Evolutionary conservation across 2,113 vertebrate genomes (phyloP).

Genomic region (Gila orcuttii): DNA sequence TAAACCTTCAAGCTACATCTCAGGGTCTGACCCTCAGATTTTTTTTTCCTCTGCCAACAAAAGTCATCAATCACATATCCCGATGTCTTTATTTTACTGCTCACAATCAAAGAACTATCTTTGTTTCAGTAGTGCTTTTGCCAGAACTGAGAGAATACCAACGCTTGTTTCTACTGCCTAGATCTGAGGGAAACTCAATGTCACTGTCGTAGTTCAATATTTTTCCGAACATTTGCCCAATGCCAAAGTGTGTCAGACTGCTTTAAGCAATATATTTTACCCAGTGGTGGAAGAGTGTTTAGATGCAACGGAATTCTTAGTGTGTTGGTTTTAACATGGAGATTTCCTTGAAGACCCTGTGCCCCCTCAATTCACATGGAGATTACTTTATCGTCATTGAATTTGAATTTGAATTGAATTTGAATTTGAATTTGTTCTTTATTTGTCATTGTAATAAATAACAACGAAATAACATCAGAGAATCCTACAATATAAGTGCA

Average conservation of each 20-base stretch:
- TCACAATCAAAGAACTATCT: constrained; percentile 24
- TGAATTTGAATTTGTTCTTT: no score
- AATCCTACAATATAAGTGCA: no score
- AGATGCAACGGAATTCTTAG: constrained; percentile 41
- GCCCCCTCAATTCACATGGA: constrained; percentile 53
- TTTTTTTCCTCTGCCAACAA: constrained; percentile 41
- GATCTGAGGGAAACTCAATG: constrained; percentile 41
- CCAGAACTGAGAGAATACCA: constrained; percentile 44
- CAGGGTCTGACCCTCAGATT: constrained; percentile 47
- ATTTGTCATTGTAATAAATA: no score
- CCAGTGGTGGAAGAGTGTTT: constrained; percentile 56
- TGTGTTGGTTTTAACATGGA: constrained; percentile 55
- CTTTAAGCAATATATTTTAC: constrained; percentile 28
- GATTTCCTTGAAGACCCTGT: constrained; percentile 54
- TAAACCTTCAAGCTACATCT: constrained; percentile 40
- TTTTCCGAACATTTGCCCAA: constrained; percentile 60
- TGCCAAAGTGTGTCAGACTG: constrained; percentile 51
- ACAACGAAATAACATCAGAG: no score
- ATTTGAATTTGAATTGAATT: no score
- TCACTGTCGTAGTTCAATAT: constrained; percentile 23
- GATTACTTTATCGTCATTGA: constrained; percentile 58
- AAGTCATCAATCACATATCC: constrained; percentile 47
- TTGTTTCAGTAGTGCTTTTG: constrained; percentile 17
- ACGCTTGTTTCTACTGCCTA: constrained; percentile 35
- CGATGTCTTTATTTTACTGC: constrained; percentile 40